Evolutionary conservation across 2,888 invertebrate species (phyloP).

Genomic region (Epinotia bilunana): DNA sequence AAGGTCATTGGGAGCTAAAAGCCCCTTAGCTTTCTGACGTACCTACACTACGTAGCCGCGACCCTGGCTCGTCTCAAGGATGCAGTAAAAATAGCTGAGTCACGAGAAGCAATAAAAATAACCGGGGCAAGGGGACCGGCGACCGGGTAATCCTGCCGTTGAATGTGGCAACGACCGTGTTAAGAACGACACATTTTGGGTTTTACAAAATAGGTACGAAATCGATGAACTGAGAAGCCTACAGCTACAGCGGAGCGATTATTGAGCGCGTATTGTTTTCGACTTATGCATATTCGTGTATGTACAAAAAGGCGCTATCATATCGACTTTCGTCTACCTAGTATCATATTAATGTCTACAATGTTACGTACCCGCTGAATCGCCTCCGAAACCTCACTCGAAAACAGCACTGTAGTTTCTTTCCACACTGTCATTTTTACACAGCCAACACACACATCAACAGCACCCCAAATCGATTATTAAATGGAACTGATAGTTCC

Average conservation of each 20-base stretch:
- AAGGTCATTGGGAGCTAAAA: too few relatives aligned
- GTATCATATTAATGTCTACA: too few relatives aligned
- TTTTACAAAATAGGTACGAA: neutral
- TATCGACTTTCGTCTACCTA: neutral
- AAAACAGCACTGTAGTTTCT: neutral
- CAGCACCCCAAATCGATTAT: neutral
- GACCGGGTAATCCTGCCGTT: neutral
- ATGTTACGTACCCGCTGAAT: neutral
- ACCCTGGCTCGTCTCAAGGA: constrained; percentile 27
- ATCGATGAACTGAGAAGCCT: too few relatives aligned
- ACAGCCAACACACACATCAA: neutral
- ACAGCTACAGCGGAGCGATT: neutral
- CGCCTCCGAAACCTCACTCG: neutral
- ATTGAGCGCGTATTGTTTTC: neutral
- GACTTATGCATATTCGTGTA: neutral
- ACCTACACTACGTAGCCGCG: neutral
- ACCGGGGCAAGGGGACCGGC: neutral
- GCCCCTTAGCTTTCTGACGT: neutral
- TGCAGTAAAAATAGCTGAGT: constrained; percentile 13
- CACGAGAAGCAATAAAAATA: constrained; percentile 12
- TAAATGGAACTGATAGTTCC: neutral
- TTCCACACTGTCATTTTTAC: neutral
- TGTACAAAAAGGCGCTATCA: neutral
- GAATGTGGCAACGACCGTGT: neutral
- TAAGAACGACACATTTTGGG: neutral